A percentile compares a stretch with the other conserved stretches of the same genome.
These are phyloP conservation scores for Pachliopta kotzebuea DNA, from an alignment of 2,888 invertebrate species.

Conservation along the genomic window DNA sequence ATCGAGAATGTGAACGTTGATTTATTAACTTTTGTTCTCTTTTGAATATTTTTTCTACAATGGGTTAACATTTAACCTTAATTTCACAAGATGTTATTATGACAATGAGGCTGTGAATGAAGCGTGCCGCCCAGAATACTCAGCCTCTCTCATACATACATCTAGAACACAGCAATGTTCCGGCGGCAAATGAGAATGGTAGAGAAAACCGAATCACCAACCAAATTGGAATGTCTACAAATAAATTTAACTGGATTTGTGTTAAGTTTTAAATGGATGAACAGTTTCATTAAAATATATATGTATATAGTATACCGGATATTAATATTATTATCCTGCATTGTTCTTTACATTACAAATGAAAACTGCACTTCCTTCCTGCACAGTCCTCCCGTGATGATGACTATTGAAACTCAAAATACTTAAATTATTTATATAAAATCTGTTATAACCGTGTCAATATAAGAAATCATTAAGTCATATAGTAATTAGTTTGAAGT, in stretches of 20 bases:
- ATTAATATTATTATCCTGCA: not conserved
- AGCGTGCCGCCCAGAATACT: too few species aligned
- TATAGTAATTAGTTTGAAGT: slow-evolving; percentile 56
- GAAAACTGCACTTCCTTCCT: slow-evolving; percentile 1
- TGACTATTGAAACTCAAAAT: too few species aligned
- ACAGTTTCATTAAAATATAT: not conserved
- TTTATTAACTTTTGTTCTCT: slow-evolving; percentile 18
- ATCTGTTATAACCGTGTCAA: too few species aligned
- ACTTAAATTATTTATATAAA: too few species aligned
- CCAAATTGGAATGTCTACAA: slow-evolving; percentile 15
- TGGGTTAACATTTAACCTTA: too few species aligned
- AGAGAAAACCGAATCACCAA: too few species aligned
- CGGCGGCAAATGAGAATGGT: too few species aligned
- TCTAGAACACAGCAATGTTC: too few species aligned
- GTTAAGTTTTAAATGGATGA: not conserved
- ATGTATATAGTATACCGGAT: not conserved
- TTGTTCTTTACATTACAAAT: slow-evolving; percentile 30
- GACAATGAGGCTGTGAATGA: too few species aligned
- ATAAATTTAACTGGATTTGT: slow-evolving; percentile 1
- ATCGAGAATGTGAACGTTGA: not conserved
- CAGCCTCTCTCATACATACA: too few species aligned
- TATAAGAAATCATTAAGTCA: slow-evolving; percentile 10
- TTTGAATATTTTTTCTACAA: not conserved
- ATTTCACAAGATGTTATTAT: too few species aligned
- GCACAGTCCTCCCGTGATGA: too few species aligned